phyloP scores from a whole-genome alignment of 2,888 invertebrate genomes.

The Melanchra persicariae region DNA sequence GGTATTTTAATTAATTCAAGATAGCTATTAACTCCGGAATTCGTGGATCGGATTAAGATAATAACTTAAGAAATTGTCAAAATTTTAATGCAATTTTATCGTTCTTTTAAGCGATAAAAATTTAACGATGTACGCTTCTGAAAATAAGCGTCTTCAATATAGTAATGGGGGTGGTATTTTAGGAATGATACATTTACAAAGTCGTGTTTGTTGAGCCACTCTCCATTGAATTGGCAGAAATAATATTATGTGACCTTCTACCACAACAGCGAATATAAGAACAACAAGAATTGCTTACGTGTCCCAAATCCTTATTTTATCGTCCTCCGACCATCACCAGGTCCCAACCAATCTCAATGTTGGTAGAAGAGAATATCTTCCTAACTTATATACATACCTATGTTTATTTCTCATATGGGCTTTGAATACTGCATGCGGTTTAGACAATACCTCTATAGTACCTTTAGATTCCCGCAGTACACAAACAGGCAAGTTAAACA shows the following conservation, averaged over 20 bases:
- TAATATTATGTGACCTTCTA: neutral
- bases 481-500: conserved; percentile 41
- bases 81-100: conserved; percentile 41
- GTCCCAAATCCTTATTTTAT: neutral
- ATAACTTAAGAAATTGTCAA: conserved; percentile 51
- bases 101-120: conserved; percentile 18
- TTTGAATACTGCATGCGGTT: neutral
- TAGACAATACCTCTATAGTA: neutral
- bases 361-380: neutral
- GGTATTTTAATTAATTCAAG: conserved; percentile 67
- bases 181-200: conserved; percentile 4
- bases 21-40: conserved; percentile 67
- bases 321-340: neutral
- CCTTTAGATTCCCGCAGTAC: conserved; percentile 6
- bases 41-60: conserved; percentile 49
- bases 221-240: neutral
- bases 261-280: conserved; percentile 6
- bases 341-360: neutral
- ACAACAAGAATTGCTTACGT: neutral
- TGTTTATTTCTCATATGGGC: neutral
- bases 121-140: conserved; percentile 33
- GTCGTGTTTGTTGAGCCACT: conserved; percentile 18
- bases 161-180: conserved; percentile 39
- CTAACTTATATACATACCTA: neutral
- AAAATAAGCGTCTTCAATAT: conserved; percentile 39